Evolutionary conservation across 2,888 invertebrate genomes (phyloP), one percentile per base, ranked within the genome.

Genomic region (Deroplatys truncata): DNA sequence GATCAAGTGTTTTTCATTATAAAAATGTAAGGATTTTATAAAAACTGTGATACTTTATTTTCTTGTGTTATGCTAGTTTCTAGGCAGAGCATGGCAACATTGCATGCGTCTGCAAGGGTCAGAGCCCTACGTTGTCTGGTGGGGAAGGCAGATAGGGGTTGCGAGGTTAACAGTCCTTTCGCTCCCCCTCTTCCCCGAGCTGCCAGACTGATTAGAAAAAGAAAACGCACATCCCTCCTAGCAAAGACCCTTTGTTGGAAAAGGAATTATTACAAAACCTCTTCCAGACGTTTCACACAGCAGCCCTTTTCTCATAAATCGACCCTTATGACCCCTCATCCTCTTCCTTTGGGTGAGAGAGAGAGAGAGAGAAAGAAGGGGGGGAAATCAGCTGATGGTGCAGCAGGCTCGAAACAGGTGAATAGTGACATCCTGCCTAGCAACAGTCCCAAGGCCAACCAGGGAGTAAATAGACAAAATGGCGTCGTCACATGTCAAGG

Each of bases 61-160:
- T 72, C 7, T 16, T 72, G 56, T 20, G 1, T 2, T 20, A 25
- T 72, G 56, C 20, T 15, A 20, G 15, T 56, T 56, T 56, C 16
- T 56, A 16, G 56, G 20, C 56, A 56, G 56, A 56, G 56, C 56
- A 72, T 87, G 87, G 87, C 87, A 87, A 87, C 87, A 29, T 29
- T 35, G 87, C 31, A 84, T 82, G 56, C n/a, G 87, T 87, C 87
- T 83, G n/a, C 87, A 25, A 83, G 87, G 87, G 87, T 87, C 87
- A 87, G 87, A 87, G 87, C 87, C 87, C 87, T 72, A 72, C 20
- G 16, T n/a, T 35, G 31, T 72, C 82, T 87, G 43, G 87, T 35
- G 83, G 83, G 87, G 29, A 72, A 72, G 56, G 20, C 56, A 20
- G 56, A 72, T 72, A 72, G 56, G 56, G 56, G 56, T 72, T 72